These are phyloP conservation scores for Nemotelus nigrinus DNA, from an alignment of 2,888 invertebrate genomes.

Conservation along the genomic window DNA sequence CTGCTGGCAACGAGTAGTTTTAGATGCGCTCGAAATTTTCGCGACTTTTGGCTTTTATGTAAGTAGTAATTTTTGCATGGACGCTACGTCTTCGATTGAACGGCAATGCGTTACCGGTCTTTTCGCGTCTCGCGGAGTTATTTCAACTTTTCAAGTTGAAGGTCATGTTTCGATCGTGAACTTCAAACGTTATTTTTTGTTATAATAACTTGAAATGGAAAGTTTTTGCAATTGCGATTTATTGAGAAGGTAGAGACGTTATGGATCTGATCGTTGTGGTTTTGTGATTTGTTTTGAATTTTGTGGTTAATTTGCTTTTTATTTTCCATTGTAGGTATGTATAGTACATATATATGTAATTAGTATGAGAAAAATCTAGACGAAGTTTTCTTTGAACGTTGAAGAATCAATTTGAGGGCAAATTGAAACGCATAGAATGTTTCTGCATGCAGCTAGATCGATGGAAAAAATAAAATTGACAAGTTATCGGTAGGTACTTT, in stretches of 20 bases:
- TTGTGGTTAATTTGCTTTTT: too few relatives aligned
- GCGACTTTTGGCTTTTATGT: not conserved
- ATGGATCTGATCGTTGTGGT: not conserved
- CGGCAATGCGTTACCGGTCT: not conserved
- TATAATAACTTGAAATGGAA: slow-evolving; percentile 40
- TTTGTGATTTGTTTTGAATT: not conserved
- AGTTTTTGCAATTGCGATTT: slow-evolving; percentile 35
- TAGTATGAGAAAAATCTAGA: too few relatives aligned
- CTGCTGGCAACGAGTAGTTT: not conserved
- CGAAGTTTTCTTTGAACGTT: too few relatives aligned
- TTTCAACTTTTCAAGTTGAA: slow-evolving; percentile 38
- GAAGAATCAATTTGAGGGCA: too few relatives aligned
- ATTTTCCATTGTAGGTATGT: too few relatives aligned
- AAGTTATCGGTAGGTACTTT: too few relatives aligned
- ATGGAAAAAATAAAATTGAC: too few relatives aligned
- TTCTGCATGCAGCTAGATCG: too few relatives aligned
- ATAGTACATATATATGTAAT: too few relatives aligned
- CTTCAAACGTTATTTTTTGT: slow-evolving; percentile 27
- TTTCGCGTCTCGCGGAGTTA: not conserved
- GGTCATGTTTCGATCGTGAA: slow-evolving; percentile 36
- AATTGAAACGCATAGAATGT: too few relatives aligned
- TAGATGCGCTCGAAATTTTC: not conserved
- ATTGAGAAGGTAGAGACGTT: not conserved
- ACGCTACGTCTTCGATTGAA: slow-evolving; percentile 2
- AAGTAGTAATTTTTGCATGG: slow-evolving; percentile 17